Conservation (phyloP, 2,113 vertebrate genomes). For the Ia io region DNA sequence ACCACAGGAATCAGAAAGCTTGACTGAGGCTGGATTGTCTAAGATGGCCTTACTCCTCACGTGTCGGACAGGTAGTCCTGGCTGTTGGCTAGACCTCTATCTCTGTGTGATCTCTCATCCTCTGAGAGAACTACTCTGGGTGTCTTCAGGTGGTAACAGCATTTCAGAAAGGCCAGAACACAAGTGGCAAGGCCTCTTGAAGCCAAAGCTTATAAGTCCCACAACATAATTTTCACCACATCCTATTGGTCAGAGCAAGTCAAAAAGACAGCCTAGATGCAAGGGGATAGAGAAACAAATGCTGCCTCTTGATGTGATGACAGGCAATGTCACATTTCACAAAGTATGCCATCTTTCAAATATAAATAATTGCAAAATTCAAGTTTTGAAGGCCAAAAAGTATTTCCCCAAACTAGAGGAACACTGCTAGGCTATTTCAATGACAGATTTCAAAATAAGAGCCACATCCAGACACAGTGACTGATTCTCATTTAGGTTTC, state of each 20-base stretch:
- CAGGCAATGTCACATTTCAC: background rate
- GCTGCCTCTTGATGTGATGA: background rate
- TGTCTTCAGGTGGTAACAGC: background rate
- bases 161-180: background rate
- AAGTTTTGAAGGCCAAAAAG: background rate
- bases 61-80: background rate
- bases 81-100: background rate
- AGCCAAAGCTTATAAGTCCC: background rate
- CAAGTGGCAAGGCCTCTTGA: background rate
- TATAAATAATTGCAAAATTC: slow-evolving; percentile 11
- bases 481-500: background rate
- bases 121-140: background rate
- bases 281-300: background rate
- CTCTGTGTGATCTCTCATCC: background rate
- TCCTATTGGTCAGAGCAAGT: background rate
- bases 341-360: background rate
- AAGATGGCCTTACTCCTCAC: too few species aligned
- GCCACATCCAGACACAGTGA: background rate
- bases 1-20: background rate
- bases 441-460: background rate
- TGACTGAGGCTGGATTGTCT: background rate
- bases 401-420: background rate
- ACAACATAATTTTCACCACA: background rate
- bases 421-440: background rate
- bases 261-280: background rate